A percentile compares a stretch with the other conserved stretches of the same genome.
Evolutionary conservation across 2,888 invertebrate genomes (phyloP).

Genomic region (Cremastobaeus sp.): DNA sequence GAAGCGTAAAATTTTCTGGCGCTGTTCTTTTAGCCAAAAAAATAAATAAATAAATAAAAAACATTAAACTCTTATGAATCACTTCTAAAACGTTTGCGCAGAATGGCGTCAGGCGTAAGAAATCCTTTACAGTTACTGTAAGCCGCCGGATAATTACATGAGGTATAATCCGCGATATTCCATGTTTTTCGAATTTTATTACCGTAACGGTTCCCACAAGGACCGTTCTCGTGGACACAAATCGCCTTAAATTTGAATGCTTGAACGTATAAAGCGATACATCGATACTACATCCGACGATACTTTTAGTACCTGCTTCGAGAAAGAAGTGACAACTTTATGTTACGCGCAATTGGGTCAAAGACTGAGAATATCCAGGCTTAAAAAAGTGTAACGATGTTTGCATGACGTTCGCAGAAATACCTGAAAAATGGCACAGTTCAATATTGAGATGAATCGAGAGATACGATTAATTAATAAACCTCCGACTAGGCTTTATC

Average conservation of each 20-base stretch:
- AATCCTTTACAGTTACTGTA: constrained; percentile 2
- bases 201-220: constrained; percentile 42
- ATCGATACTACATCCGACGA: too few relatives aligned
- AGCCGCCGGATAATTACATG: constrained; percentile 23
- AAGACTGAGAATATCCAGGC: constrained; percentile 11
- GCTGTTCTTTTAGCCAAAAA: too few relatives aligned
- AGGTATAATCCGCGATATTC: constrained; percentile 20
- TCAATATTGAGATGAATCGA: too few relatives aligned
- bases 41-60: too few relatives aligned
- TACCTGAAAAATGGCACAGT: neutral
- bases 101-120: neutral
- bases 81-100: too few relatives aligned
- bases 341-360: constrained; percentile 26
- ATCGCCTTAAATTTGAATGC: constrained; percentile 33
- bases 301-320: constrained; percentile 29
- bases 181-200: constrained; percentile 37
- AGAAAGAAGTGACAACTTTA: constrained; percentile 13
- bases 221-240: constrained; percentile 32
- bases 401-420: neutral
- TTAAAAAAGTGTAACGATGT: neutral
- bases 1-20: too few relatives aligned
- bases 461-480: too few relatives aligned
- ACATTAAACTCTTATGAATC: too few relatives aligned
- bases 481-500: too few relatives aligned
- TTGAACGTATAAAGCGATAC: neutral